Conservation (phyloP, 2,797 vertebrate genomes). For the Mionectes olivaceus region DNA sequence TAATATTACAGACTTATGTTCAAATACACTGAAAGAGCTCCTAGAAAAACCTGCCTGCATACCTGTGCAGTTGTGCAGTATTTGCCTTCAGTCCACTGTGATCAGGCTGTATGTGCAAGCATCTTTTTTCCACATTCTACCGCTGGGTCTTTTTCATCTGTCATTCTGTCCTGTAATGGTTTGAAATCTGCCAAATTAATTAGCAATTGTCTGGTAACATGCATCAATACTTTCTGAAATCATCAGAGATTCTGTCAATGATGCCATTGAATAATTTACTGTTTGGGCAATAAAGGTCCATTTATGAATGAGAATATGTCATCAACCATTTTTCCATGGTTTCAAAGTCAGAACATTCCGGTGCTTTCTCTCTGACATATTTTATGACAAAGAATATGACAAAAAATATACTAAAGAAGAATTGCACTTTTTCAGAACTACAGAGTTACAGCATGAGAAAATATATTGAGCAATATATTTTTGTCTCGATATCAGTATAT, state of each 20-base stretch:
- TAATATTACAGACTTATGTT: background rate
- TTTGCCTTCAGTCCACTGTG: background rate
- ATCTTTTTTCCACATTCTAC: background rate
- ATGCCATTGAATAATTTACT: background rate
- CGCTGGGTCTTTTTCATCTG: background rate
- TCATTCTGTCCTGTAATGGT: background rate
- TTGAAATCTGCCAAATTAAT: background rate
- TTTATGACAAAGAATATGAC: background rate
- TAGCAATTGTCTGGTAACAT: background rate
- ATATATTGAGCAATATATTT: background rate
- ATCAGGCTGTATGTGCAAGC: background rate
- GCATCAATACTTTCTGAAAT: background rate
- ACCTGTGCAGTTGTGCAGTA: background rate
- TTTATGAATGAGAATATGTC: background rate
- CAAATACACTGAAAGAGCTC: background rate
- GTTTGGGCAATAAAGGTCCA: background rate
- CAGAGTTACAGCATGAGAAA: background rate
- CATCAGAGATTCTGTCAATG: background rate
- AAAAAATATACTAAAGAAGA: background rate
- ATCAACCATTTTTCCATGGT: background rate
- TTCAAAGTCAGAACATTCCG: background rate
- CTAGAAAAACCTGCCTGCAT: fast-evolving
- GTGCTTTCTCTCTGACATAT: background rate
- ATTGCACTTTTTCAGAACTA: background rate
- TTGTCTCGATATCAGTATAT: background rate